Conservation (phyloP, 2,797 vertebrate genomes). For the Chelon auratus region DNA sequence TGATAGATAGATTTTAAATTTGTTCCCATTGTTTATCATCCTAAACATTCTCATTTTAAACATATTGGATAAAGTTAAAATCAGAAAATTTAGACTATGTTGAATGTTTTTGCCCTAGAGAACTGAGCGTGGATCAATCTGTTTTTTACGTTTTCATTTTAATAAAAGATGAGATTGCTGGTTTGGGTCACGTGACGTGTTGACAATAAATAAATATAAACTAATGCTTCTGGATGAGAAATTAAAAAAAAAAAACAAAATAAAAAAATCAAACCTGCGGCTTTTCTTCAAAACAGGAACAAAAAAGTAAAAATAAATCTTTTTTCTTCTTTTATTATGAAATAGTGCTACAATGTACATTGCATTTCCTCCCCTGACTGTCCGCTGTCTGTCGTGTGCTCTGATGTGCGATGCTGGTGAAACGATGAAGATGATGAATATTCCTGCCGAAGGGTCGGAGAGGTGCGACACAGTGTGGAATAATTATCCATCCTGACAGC, state of each 20-base stretch:
- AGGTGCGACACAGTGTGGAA: slow-evolving; percentile 69
- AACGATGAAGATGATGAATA: slow-evolving; percentile 82
- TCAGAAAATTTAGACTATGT: too few relatives aligned
- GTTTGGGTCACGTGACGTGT: slow-evolving; percentile 10
- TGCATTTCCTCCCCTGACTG: slow-evolving; percentile 83
- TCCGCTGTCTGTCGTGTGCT: slow-evolving; percentile 60
- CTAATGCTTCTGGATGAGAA: too few relatives aligned
- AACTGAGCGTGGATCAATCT: too few relatives aligned
- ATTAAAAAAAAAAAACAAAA: too few relatives aligned
- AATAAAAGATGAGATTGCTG: neutral
- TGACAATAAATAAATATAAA: slow-evolving; percentile 7
- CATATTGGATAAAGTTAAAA: too few relatives aligned
- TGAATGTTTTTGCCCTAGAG: too few relatives aligned
- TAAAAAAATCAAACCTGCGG: slow-evolving; percentile 63
- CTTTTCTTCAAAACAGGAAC: slow-evolving; percentile 80
- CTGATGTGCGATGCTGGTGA: slow-evolving; percentile 75
- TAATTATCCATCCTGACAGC: slow-evolving; percentile 81
- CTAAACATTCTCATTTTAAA: too few relatives aligned
- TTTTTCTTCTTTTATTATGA: slow-evolving; percentile 94
- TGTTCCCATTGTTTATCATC: too few relatives aligned
- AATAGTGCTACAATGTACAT: slow-evolving; percentile 98
- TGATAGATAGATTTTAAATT: too few relatives aligned
- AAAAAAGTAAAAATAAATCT: slow-evolving; percentile 73
- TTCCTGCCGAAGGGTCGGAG: slow-evolving; percentile 71
- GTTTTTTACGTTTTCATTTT: too few relatives aligned